Base-by-base conservation (phyloP, 2,113 vertebrate genomes). In the Sinocyclocheilus grahami region DNA sequence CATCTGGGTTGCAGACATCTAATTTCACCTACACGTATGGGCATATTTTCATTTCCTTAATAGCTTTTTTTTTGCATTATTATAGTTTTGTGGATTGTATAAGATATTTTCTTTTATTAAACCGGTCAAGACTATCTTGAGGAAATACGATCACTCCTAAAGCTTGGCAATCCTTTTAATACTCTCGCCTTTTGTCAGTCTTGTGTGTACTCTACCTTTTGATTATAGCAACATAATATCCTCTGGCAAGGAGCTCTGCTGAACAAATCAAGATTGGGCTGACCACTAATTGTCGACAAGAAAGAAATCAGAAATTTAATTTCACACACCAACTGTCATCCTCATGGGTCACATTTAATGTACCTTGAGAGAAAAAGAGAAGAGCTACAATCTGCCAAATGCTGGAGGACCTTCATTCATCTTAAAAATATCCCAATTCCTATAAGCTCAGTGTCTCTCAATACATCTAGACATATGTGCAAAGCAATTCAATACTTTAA, bases 271-370 rank as follows among this genome's bases (percentile, higher is more conserved):
- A 85, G 55, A 74, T 85, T 39, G 78, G 72, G 39, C 58, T 51
- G 55, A 67, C 42, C 13, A 58, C 24, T 30, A 60, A 22, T 33
- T 58, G 37, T 89, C n/a, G 39, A 20, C 46, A 58, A 53, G 65
- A 42, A 42, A 86, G 72, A 80, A 84, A 85, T 81, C 78, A 13
- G 62, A 89, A 86, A 86, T 86, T 69, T 87, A 88, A 91, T 91
- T 90, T 89, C 88, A 90, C 88, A 87, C 84, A 20, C 84, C 75
- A 53, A 84, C 65, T 88, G 87, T 24, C 18, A 63, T 83, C 77
- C 46, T 37, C 71, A 11, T 39, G 74, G 77, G 37, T 81, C 37
- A 55, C 46, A 72, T 53, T 53, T 39, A 67, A 69, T 89, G 67
- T 65, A 69, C 51, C 24, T 11, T 67, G 30, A 82, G 42, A 24